Percentiles rank a stretch among this genome's conserved stretches.
Evolutionary conservation across 2,113 vertebrate genomes (phyloP).

Genomic region (zebrafish (Danio rerio)): DNA sequence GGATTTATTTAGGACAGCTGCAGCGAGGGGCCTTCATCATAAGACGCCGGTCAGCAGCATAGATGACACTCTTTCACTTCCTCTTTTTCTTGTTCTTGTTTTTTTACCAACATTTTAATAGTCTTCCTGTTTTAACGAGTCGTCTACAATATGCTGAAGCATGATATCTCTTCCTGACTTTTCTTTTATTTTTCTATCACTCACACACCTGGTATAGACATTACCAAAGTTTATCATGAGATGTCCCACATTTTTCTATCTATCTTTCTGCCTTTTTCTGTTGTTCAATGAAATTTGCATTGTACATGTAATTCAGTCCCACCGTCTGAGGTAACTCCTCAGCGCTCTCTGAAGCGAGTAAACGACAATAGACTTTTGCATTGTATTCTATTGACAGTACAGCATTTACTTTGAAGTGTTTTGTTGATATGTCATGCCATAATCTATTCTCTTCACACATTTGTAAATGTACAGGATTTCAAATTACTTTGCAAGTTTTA

Average conservation of each 20-base stretch:
- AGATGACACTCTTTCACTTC: conserved; percentile 53
- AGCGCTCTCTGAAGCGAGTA: neutral
- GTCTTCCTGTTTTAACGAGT: conserved; percentile 34
- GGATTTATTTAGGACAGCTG: conserved; percentile 97
- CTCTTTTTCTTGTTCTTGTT: neutral
- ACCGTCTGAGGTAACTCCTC: neutral
- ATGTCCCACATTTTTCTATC: neutral
- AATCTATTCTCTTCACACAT: neutral
- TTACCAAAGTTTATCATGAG: conserved; percentile 25
- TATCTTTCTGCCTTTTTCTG: neutral
- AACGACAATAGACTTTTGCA: neutral
- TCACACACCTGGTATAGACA: neutral
- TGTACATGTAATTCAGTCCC: neutral
- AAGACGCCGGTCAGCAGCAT: conserved; percentile 92
- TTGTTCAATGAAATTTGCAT: conserved; percentile 4
- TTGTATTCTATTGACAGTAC: neutral
- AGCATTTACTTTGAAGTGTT: conserved; percentile 1
- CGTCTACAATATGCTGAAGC: conserved; percentile 14
- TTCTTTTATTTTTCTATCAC: neutral
- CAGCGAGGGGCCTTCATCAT: conserved; percentile 96
- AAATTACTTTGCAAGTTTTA: conserved; percentile 28
- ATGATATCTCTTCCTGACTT: neutral
- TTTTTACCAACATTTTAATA: neutral
- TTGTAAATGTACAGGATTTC: conserved; percentile 23
- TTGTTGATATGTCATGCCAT: neutral